Conservation (phyloP, 2,888 invertebrate species). For the Eupithecia insigniata region DNA sequence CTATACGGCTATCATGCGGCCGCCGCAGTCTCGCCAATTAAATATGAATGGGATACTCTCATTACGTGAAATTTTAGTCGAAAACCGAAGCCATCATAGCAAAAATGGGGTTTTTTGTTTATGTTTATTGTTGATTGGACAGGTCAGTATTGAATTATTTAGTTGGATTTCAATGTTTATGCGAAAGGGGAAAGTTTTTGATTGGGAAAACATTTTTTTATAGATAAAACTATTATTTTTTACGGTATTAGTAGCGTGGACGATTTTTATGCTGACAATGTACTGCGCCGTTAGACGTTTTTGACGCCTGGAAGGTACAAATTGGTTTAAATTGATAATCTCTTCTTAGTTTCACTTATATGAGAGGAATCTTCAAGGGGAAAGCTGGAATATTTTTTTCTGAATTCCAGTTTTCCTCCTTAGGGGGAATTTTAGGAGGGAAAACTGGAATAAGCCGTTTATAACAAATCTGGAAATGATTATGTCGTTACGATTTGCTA, state of each 20-base stretch:
- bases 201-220: conserved; percentile 2
- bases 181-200: conserved; percentile 33
- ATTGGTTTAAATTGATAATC: background rate
- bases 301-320: background rate
- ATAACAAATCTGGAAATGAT: background rate
- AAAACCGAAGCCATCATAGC: conserved; percentile 22
- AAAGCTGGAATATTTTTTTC: too few species aligned
- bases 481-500: background rate
- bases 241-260: too few species aligned
- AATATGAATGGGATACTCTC: conserved; percentile 76
- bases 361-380: too few species aligned
- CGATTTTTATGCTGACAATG: background rate
- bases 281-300: background rate
- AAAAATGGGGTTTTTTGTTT: conserved; percentile 44
- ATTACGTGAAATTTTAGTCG: conserved; percentile 69
- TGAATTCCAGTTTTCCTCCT: too few species aligned
- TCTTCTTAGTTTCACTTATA: too few species aligned
- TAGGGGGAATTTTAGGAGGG: too few species aligned
- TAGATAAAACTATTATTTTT: background rate
- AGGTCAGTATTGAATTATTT: conserved; percentile 55
- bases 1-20: conserved; percentile 48
- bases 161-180: conserved; percentile 29
- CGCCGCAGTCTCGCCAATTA: conserved; percentile 70
- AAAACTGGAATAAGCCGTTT: too few species aligned
- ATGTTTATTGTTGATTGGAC: conserved; percentile 44